Evolutionary conservation across 2,888 invertebrate species (phyloP).

Genomic region (Mechanitis messenoides): DNA sequence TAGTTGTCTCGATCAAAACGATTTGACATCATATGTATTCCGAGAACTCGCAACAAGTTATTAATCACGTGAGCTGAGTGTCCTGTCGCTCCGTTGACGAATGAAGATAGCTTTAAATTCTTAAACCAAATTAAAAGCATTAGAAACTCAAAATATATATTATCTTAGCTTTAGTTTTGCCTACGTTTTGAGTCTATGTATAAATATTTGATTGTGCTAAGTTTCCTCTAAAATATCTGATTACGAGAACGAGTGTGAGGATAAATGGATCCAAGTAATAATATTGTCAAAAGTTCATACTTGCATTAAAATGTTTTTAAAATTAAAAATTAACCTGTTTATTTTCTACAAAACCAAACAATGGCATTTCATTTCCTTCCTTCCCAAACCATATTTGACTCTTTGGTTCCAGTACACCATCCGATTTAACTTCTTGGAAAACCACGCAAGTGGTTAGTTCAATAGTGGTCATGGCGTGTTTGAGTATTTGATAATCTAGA

Average conservation of each 20-base stretch:
- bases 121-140: conserved; percentile 24
- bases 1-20: conserved; percentile 82
- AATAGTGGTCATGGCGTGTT: conserved; percentile 45
- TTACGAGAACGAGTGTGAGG: too few relatives aligned
- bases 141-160: not conserved
- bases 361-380: conserved; percentile 41
- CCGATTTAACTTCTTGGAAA: conserved; percentile 39
- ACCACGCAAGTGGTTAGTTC: conserved; percentile 48
- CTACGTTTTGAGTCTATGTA: too few relatives aligned
- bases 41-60: conserved; percentile 47
- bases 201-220: too few relatives aligned
- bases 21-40: conserved; percentile 72
- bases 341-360: conserved; percentile 43
- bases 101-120: conserved; percentile 38
- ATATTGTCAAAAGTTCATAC: too few relatives aligned
- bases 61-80: conserved; percentile 46
- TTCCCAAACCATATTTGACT: conserved; percentile 44
- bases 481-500: conserved; percentile 29
- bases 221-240: too few relatives aligned
- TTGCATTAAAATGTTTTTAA: too few relatives aligned
- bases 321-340: conserved; percentile 42
- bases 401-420: conserved; percentile 36
- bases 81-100: conserved; percentile 46
- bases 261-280: too few relatives aligned
- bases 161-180: too few relatives aligned